Evolutionary conservation across 2,797 vertebrate genomes (phyloP).

Genomic region (Rousettus madagascariensis): DNA sequence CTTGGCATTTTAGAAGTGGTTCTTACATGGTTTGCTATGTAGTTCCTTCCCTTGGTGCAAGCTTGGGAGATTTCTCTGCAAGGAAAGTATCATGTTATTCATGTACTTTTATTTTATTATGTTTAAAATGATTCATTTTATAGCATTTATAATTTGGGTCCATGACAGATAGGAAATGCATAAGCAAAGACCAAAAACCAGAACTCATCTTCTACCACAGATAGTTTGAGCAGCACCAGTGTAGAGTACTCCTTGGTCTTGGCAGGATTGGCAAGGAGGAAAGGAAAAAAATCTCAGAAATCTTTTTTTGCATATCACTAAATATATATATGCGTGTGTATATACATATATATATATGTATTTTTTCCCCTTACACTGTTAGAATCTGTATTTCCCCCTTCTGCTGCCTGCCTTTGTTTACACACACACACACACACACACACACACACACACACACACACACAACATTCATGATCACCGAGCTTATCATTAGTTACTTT

Average conservation of each 20-base stretch:
- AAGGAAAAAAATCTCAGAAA: neutral
- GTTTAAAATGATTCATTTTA: neutral
- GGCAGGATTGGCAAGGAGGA: neutral
- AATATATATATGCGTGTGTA: neutral
- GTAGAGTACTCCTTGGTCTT: neutral
- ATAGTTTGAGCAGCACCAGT: neutral
- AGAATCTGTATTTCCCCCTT: neutral
- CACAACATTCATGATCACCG: neutral
- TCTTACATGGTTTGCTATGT: neutral
- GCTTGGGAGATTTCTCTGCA: neutral
- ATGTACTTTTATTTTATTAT: neutral
- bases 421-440: neutral
- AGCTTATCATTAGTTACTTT: neutral
- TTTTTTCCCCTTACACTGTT: neutral
- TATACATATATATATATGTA: neutral
- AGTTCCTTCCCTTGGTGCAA: neutral
- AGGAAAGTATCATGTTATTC: neutral
- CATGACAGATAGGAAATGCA: neutral
- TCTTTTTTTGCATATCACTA: neutral
- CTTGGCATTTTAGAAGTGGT: neutral
- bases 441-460: neutral
- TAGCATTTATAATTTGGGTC: neutral
- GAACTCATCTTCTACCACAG: neutral
- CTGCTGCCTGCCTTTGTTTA: neutral
- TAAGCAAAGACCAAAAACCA: neutral